A percentile compares a stretch with the other conserved stretches of the same genome.
These are phyloP conservation scores for Ornithoptera alexandrae DNA, from an alignment of 2,888 invertebrate genomes.

Conservation along the genomic window DNA sequence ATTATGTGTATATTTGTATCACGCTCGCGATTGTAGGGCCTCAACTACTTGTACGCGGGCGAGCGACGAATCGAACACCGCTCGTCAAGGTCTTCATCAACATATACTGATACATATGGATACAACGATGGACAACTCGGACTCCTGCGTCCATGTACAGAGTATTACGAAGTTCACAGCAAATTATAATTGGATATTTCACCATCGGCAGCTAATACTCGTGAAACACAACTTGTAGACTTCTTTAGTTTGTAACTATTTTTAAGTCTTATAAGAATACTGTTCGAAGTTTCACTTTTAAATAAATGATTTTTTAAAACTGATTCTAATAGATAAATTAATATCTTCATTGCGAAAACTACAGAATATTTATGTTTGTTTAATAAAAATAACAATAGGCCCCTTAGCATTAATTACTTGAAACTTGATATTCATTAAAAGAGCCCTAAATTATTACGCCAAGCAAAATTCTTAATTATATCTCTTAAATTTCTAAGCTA, in stretches of 20 bases:
- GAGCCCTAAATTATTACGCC: slow-evolving; percentile 77
- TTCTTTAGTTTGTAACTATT: background rate
- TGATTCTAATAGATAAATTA: too few relatives aligned
- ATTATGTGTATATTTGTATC: slow-evolving; percentile 80
- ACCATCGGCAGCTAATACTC: background rate
- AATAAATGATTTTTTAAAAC: too few relatives aligned
- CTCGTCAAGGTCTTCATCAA: slow-evolving; percentile 66
- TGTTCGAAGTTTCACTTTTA: too few relatives aligned
- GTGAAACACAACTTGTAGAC: background rate
- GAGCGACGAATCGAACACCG: slow-evolving; percentile 65
- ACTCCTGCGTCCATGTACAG: background rate
- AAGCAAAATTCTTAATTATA: slow-evolving; percentile 79
- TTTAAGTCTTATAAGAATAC: background rate
- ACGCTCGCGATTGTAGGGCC: slow-evolving; percentile 78
- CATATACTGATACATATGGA: slow-evolving; percentile 34
- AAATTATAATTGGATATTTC: background rate
- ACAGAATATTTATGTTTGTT: slow-evolving; percentile 43
- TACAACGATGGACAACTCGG: slow-evolving; percentile 32
- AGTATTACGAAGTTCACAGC: background rate
- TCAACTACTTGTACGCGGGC: slow-evolving; percentile 51
- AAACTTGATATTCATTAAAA: slow-evolving; percentile 77
- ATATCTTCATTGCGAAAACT: background rate
- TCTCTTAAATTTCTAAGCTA: slow-evolving; percentile 79
- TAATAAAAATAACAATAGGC: slow-evolving; percentile 67
- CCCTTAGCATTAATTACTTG: slow-evolving; percentile 73